Percentiles rank a stretch among this genome's conserved stretches.
Conservation (phyloP, 2,113 vertebrate genomes). For the Tupaia tana region DNA sequence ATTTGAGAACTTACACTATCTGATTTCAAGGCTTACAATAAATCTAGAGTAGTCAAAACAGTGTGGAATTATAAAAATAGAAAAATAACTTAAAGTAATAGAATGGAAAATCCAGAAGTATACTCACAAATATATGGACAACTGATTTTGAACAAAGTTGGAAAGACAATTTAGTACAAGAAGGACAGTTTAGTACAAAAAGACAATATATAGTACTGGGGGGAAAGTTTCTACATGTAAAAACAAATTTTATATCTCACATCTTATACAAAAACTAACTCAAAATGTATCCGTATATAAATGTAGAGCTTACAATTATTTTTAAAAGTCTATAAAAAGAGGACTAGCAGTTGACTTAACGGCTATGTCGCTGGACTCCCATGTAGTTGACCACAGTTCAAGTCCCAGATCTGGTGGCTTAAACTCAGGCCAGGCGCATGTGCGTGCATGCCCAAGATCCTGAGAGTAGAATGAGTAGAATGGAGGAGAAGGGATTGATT, state of each 20-base stretch:
- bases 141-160: conserved; percentile 12
- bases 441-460: too few species aligned
- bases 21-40: conserved; percentile 18
- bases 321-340: neutral
- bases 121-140: neutral
- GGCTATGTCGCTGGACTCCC: too few species aligned
- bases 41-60: neutral
- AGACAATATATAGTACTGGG: neutral
- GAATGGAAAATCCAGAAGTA: neutral
- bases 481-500: too few species aligned
- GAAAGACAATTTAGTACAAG: neutral
- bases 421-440: too few species aligned
- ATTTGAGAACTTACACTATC: neutral
- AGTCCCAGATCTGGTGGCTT: too few species aligned
- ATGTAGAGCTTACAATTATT: neutral
- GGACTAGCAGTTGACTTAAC: too few species aligned
- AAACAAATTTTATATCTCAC: neutral
- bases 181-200: neutral
- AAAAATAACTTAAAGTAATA: neutral
- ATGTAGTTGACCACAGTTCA: too few species aligned
- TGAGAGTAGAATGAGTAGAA: too few species aligned
- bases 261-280: neutral
- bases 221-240: neutral
- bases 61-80: neutral
- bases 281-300: neutral